Percentiles rank a stretch among this genome's conserved stretches.
Conservation (phyloP, 2,113 vertebrate species). For the Lota lota region DNA sequence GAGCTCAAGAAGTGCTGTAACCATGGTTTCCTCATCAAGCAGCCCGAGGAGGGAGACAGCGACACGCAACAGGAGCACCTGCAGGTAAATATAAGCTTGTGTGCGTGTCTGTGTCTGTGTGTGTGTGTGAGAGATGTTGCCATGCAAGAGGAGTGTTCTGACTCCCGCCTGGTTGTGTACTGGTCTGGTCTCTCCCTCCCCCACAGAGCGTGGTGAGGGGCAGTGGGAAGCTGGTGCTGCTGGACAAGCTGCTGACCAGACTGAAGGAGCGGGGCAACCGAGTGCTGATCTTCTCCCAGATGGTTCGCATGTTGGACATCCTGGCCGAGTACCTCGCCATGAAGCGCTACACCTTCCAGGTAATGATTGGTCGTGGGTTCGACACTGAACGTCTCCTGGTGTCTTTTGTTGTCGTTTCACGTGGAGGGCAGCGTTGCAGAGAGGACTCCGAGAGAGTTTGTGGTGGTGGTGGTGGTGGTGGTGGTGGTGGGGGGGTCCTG, state of each 20-base stretch:
- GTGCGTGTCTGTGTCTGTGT: too few relatives aligned
- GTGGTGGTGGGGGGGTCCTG: not conserved
- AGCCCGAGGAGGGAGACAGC: constrained; percentile 82
- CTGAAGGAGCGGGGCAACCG: constrained; percentile 91
- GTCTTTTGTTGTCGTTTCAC: constrained; percentile 17
- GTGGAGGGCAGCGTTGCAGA: not conserved
- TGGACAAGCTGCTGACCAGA: constrained; percentile 94
- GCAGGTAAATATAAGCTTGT: constrained; percentile 57
- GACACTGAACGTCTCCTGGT: not conserved
- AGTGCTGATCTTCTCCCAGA: constrained; percentile 98
- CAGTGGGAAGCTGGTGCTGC: constrained; percentile 93
- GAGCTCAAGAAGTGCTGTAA: constrained; percentile 99
- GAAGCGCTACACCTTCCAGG: constrained; percentile 96
- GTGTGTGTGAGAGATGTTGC: not conserved
- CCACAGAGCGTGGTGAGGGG: constrained; percentile 84
- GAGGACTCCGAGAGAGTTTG: not conserved
- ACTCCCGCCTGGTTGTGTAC: not conserved
- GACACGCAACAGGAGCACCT: constrained; percentile 80
- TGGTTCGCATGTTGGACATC: constrained; percentile 99
- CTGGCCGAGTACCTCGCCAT: constrained; percentile 92
- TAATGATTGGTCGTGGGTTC: constrained; percentile 39
- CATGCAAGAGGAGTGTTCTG: not conserved
- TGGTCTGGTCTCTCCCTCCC: not conserved
- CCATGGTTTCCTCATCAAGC: constrained; percentile 91
- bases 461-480: not conserved